Evolutionary conservation across 2,113 vertebrate genomes (phyloP), one percentile per base, ranked within the genome.

Genomic region (Tursiops truncatus): DNA sequence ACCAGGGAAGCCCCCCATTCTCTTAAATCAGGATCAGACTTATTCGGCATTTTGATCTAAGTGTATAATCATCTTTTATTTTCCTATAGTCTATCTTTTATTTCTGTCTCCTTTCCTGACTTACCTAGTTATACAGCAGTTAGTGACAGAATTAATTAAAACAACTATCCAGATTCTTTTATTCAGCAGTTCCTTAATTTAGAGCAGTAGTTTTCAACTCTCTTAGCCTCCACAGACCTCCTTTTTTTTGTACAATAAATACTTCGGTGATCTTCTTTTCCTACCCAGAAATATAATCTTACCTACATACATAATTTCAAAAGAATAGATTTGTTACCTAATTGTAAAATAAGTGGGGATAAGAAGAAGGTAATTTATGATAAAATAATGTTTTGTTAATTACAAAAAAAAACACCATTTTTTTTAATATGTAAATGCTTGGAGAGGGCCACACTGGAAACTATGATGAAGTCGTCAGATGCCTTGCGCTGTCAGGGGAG

Each of bases 21-120:
- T 91, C 33, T 84, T 71, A 68, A 93, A 63, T 93, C 38, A 38
- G 82, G 28, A 74, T 44, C 83, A 67, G 60, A 47, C 38, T 95
- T 79, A 53, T 68, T 94, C 17, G 31, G 25, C 11, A 84, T 25
- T 8, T 94, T 58, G 3, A 53, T 87, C 15, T 53, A 41, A 31
- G 9, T 31, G n/a, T 74, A 33, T 28, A 47, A 11, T 21, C 33
- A 38, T n/a, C 36, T 67, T 89, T 77, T 44, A 33, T 86, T 85
- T 86, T 85, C 36, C 33, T 44, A n/a, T 11, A 65, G 21, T 20
- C 47, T 89, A 1, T 58, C 58, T 80, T 86, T 80, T 86, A 36
- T 76, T 68, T 60, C 96, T 73, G 7, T 68, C 70, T 86, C n/a
- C 68, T 86, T 70, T 89, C 36, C 83, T 86, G 33, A 74, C 5